Conservation (phyloP, 2,797 vertebrate genomes). For the Myoxocephalus aenaeus region DNA sequence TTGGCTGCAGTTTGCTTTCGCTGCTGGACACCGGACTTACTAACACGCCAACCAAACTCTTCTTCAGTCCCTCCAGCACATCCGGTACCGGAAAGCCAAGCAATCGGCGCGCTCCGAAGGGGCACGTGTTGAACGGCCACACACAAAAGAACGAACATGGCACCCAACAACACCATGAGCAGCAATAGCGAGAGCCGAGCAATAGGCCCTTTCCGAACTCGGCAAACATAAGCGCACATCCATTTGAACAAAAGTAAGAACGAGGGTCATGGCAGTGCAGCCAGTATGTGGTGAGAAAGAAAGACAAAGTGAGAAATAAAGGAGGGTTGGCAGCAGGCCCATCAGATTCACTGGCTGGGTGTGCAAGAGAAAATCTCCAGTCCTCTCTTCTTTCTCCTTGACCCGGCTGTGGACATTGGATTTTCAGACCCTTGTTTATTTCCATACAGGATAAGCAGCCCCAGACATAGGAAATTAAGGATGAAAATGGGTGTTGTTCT, state of each 20-base stretch:
- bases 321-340: conserved; percentile 35
- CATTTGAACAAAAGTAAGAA: background rate
- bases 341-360: conserved; percentile 48
- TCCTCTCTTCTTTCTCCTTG: conserved; percentile 26
- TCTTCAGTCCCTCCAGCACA: no score
- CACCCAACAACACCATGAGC: no score
- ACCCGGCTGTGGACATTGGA: conserved; percentile 46
- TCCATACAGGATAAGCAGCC: conserved; percentile 69
- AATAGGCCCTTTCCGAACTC: no score
- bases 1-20: no score
- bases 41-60: no score
- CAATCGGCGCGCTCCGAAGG: no score
- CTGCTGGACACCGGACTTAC: no score
- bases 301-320: conserved; percentile 35
- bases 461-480: conserved; percentile 64
- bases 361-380: conserved; percentile 16
- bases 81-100: no score
- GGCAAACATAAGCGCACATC: background rate
- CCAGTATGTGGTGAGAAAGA: conserved; percentile 10
- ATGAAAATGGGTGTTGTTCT: conserved; percentile 58
- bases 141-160: no score
- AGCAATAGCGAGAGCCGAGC: no score
- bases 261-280: conserved; percentile 7
- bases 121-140: no score
- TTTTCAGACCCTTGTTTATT: conserved; percentile 41